Evolutionary conservation across 2,888 invertebrate genomes (phyloP), one percentile per base, ranked within the genome.

Genomic region (Bhutanitis thaidina): DNA sequence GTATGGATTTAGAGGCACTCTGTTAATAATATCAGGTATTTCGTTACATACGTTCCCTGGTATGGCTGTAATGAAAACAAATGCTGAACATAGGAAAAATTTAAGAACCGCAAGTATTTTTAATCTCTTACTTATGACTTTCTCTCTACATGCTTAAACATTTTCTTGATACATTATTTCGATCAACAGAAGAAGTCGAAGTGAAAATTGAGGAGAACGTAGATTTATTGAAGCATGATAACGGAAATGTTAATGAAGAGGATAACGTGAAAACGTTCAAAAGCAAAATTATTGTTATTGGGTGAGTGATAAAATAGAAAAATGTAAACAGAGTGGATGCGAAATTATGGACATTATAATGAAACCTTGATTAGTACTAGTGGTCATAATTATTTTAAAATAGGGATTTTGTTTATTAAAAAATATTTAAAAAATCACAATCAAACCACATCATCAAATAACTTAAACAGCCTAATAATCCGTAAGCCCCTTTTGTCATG

Each of bases 1-100:
- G 0, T 93, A 91, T 48, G 93, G 93, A 45, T 93, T 92, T 64
- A 81, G 93, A 75, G 93, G 93, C 25, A 91, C 93, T 0, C 76
- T 92, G 14, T 75, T 92, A 0, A 75, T 93, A 32, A 71, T 92
- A 48, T 90, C 91, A 13, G 93, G 90, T 32, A 72, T 93, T 58
- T 90, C 93, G 29, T 69, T 93, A 20, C 88, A 94, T 58, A 84
- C 89, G 13, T 77, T 93, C 39, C 85, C 91, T 2, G 93, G 92
- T 40, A 91, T 92, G 84, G 64, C 89, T 4, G 71, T 91, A 37
- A 91, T 93, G 89, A 90, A 89, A 57, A 90, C 86, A 12, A 43
- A 60, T 7, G 57, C 53, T 12, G 49, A 52, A 25, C 49, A 30
- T 7, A 5, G 12, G 14, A 64, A 32, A 56, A 65, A 62, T 59